Evolutionary conservation across 2,797 vertebrate species (phyloP), one percentile per base, ranked within the genome.

Genomic region (Pagetopsis macropterus): DNA sequence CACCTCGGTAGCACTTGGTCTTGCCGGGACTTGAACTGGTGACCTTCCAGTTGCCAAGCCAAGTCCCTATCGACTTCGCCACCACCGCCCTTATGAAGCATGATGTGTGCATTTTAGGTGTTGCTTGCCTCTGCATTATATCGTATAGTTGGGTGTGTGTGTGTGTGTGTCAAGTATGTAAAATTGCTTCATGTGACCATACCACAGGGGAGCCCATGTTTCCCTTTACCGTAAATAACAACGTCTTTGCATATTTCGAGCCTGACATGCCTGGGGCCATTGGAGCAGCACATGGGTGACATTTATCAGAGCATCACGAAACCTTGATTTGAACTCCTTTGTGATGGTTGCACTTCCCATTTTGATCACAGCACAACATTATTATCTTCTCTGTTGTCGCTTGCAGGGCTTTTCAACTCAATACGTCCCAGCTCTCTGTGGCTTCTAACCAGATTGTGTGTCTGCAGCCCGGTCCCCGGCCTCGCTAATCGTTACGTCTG

Each of bases 21-120:
- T 21, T 21, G 21, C 21, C 21, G 21, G 21, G 21, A 21, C 21
- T 21, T 21, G 21, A 21, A 21, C 21, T 21, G 21, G 21, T 21
- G 21, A 21, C 21, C 21, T 21, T 21, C 21, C 21, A 21, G 21
- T 21, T 21, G 21, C 21, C 21, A 21, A 21, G 21, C 21, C 21
- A 21, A 21, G 21, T 21, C 21, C 21, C 21, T 21, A 21, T 21
- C 21, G 21, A 21, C 21, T 21, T 21, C 21, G 21, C 21, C 21
- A 21, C 21, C 21, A 21, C 21, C 21, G 21, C 21, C 21, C 21
- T 21, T 60, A 76, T 91, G 86, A 91, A 91, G 82, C 66, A 79
- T 82, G 73, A 83, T 90, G 76, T 79, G 85, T 91, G 85, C 79
- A 66, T 83, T 91, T 86, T 79, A 89, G 88, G 88, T 89, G 88